These are phyloP conservation scores for Syrista parreyssii DNA, from an alignment of 2,888 invertebrate genomes.

Conservation along the genomic window DNA sequence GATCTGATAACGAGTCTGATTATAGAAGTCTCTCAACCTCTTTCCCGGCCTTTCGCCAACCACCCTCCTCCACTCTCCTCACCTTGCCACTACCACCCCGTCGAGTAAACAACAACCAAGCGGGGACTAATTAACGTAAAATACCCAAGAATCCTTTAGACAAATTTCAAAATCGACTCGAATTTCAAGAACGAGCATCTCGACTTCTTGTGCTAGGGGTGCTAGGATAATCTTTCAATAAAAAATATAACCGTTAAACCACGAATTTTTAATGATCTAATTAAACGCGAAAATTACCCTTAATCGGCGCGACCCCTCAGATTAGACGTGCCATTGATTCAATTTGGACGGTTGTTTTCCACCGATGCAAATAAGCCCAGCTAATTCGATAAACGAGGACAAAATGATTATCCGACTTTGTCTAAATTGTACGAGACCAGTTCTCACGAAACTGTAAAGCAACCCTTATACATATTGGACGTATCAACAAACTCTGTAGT, in stretches of 20 bases:
- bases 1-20: constrained; percentile 47
- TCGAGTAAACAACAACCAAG: constrained; percentile 33
- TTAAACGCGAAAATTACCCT: not conserved
- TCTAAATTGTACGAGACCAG: not conserved
- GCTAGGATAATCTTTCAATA: not conserved
- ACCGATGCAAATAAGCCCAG: not conserved
- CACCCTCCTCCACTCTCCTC: constrained; percentile 40
- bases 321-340: not conserved
- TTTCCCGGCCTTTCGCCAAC: constrained; percentile 23
- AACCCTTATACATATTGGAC: not conserved
- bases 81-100: constrained; percentile 3
- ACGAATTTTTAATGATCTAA: not conserved
- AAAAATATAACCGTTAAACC: not conserved
- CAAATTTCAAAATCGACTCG: not conserved
- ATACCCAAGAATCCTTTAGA: constrained; percentile 18
- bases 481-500: not conserved
- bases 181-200: not conserved
- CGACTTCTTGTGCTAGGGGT: not conserved
- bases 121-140: constrained; percentile 43
- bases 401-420: not conserved
- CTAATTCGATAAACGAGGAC: no score
- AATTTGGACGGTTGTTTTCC: not conserved
- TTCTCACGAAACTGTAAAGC: not conserved
- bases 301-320: no score
- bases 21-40: constrained; percentile 38